A percentile compares a stretch with the other conserved stretches of the same genome.
phyloP scores from a whole-genome alignment of 2,113 vertebrate species.

The Leptosomus discolor region DNA sequence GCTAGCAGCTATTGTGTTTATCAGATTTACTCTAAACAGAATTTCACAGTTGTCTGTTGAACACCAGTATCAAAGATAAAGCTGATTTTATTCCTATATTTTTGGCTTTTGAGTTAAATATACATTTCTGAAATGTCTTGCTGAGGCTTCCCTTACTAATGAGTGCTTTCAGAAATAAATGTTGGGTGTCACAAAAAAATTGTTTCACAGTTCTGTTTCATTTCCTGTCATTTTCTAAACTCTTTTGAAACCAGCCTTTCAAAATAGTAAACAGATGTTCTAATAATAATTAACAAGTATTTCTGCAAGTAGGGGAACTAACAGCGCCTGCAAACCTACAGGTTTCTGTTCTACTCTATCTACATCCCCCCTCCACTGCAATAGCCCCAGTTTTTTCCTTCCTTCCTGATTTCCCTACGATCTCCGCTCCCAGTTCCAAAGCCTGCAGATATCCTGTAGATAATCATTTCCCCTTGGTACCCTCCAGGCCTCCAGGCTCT shows the following conservation, averaged over 20 bases:
- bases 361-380: background rate
- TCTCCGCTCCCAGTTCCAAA: background rate
- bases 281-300: background rate
- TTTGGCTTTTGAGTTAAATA: background rate
- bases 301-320: background rate
- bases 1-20: background rate
- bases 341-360: background rate
- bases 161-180: conserved; percentile 9
- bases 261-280: conserved; percentile 7
- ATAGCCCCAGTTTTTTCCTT: background rate
- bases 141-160: background rate
- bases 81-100: background rate
- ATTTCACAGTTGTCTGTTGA: background rate
- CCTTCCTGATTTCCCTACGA: background rate
- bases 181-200: background rate
- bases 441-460: background rate
- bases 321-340: background rate
- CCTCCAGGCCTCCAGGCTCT: background rate
- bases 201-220: background rate
- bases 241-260: background rate
- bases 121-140: background rate
- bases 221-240: conserved; percentile 6
- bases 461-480: background rate
- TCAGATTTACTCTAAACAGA: background rate
- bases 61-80: background rate